phyloP scores from a whole-genome alignment of 2,888 invertebrate species.

The Gari tellinella region DNA sequence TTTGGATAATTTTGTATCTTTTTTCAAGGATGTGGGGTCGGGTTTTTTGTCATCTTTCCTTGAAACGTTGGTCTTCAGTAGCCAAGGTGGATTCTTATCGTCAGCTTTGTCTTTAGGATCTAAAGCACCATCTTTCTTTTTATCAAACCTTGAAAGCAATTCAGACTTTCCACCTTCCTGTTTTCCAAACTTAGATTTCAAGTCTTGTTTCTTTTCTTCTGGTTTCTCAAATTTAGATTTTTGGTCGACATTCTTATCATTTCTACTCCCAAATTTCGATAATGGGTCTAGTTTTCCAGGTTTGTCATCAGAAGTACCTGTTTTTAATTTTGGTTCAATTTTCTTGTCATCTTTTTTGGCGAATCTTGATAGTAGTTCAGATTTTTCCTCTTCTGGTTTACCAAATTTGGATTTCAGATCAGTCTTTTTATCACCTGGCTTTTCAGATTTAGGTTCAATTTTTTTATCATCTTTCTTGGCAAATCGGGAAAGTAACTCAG shows the following conservation, averaged over 20 bases:
- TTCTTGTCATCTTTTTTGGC: slow-evolving; percentile 14
- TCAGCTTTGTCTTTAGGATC: no score
- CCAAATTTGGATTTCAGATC: slow-evolving; percentile 15
- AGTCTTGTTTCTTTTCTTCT: slow-evolving; percentile 7
- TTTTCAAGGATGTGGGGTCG: no score
- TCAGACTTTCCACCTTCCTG: slow-evolving; percentile 4
- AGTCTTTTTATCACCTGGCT: neutral
- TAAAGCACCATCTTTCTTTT: neutral
- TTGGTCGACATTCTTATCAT: slow-evolving; percentile 20
- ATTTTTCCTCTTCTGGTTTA: slow-evolving; percentile 9
- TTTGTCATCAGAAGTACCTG: slow-evolving; percentile 26
- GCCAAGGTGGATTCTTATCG: no score
- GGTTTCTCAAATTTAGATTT: slow-evolving; percentile 45
- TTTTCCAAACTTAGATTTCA: neutral
- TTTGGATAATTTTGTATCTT: no score
- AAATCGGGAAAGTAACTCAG: no score
- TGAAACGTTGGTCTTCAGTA: no score
- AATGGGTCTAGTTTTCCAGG: slow-evolving; percentile 10
- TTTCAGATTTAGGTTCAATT: no score
- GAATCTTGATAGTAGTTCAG: neutral
- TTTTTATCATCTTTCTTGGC: no score
- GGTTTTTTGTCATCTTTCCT: no score
- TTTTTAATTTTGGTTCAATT: slow-evolving; percentile 21
- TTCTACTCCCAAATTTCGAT: slow-evolving; percentile 15
- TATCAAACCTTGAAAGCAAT: neutral